These are phyloP conservation scores for Phataginus tricuspis DNA, from an alignment of 2,797 vertebrate species.

Conservation along the genomic window DNA sequence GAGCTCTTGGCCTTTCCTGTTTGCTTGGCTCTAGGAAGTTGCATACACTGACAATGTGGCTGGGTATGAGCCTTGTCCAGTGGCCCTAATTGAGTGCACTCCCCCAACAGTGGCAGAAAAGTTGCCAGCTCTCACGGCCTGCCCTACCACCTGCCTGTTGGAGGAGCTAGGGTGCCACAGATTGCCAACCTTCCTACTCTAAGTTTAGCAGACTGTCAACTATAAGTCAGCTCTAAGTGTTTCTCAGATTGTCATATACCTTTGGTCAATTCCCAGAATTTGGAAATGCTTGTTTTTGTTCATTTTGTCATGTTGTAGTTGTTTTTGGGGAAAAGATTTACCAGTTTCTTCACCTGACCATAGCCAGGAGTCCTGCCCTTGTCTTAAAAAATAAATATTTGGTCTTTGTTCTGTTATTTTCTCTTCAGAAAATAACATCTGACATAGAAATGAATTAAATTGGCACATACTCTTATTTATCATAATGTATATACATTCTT, in stretches of 20 bases:
- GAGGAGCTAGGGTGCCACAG: not conserved
- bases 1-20: not conserved
- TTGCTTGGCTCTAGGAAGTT: not conserved
- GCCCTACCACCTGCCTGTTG: too few species aligned
- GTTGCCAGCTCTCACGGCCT: accelerated
- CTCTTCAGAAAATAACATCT: not conserved
- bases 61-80: accelerated
- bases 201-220: too few species aligned
- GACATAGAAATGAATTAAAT: not conserved
- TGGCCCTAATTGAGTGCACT: accelerated
- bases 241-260: not conserved
- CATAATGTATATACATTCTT: not conserved
- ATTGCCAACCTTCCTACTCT: not conserved
- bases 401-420: not conserved
- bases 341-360: not conserved
- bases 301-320: not conserved
- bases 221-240: accelerated
- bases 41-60: accelerated
- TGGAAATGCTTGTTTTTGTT: not conserved
- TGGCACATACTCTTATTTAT: not conserved
- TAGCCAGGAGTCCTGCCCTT: not conserved
- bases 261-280: not conserved
- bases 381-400: not conserved
- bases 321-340: not conserved
- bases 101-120: not conserved